Evolutionary conservation across 2,888 invertebrate genomes (phyloP).

Genomic region (Allophyes oxyacanthae): DNA sequence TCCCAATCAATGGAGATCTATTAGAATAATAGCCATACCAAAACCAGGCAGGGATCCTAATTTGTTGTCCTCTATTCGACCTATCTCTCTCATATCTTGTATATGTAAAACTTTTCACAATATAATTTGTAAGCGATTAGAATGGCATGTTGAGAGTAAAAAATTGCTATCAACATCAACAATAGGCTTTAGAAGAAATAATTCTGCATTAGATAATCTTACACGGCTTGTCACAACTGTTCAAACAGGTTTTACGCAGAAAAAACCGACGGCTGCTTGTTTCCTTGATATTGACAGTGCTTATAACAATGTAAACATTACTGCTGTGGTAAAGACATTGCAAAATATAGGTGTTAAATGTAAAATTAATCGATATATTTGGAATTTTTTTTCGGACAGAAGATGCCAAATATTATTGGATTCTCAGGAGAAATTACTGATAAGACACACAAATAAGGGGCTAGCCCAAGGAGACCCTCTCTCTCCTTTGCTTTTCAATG

Average conservation of each 20-base stretch:
- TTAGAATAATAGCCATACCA: slow-evolving; percentile 1
- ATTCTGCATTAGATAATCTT: neutral
- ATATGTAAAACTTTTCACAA: slow-evolving; percentile 5
- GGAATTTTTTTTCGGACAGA: too few species aligned
- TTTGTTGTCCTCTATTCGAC: neutral
- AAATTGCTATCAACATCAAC: neutral
- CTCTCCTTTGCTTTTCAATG: too few species aligned
- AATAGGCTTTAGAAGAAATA: neutral
- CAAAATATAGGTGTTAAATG: too few species aligned
- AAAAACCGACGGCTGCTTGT: neutral
- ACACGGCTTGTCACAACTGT: neutral
- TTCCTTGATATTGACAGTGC: too few species aligned
- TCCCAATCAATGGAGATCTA: neutral
- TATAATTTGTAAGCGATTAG: slow-evolving; percentile 1
- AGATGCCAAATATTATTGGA: too few species aligned
- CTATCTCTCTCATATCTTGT: slow-evolving; percentile 6
- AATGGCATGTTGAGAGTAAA: slow-evolving; percentile 4
- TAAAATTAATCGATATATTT: too few species aligned
- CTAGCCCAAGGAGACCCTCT: too few species aligned
- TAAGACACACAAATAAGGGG: too few species aligned
- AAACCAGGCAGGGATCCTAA: slow-evolving; percentile 2
- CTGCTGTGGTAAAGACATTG: too few species aligned
- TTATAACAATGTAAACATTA: too few species aligned
- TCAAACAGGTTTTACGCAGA: neutral
- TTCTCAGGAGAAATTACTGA: too few species aligned